Base-by-base conservation (phyloP, 2,113 vertebrate genomes). In the Passerina amoena region DNA sequence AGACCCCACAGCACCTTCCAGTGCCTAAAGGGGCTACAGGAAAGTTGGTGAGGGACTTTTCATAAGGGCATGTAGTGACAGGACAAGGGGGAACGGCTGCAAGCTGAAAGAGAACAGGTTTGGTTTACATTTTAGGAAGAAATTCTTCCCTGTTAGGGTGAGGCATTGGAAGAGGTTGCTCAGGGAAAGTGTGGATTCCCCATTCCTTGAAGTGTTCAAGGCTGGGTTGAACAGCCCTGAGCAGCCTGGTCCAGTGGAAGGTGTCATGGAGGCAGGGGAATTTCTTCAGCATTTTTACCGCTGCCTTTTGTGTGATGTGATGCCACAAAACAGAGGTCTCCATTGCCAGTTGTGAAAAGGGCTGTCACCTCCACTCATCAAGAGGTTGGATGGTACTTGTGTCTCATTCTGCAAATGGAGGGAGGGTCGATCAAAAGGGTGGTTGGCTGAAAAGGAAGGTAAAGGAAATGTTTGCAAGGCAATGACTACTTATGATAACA, bases 391-490 rank as follows among this genome's bases (percentile, higher is more conserved):
- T 40, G 31, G 12, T 9, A 10, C 6, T 45, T 47, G 24, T 16
- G 10, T 24, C 18, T 80, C 12, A 69, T 61, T 61, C 65, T 65
- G 14, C 10, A 61, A 44, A 37, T 4, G 23, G 6, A 7, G 16
- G 72, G 19, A 33, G 6, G 0, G 0, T 56, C 4, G 28, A 3
- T 22, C 22, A 27, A 35, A 65, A 48, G 12, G 5, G 7, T 30
- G 13, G 4, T 7, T 18, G 31, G 30, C 3, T 63, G 30, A 54
- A 81, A 54, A 31, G 11, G 2, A 77, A 81, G 16, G 51, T 11
- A 25, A 81, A 48, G 27, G 22, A 27, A 69, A 19, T 12, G 7
- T 14, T 64, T n/a, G 11, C 9, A 13, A 57, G 27, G 22, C 23
- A 23, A 48, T 35, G 42, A 45, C 2, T 16, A 42, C 3, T 19